phyloP scores from a whole-genome alignment of 2,888 invertebrate genomes.

The Nipponacmea schrenckii region DNA sequence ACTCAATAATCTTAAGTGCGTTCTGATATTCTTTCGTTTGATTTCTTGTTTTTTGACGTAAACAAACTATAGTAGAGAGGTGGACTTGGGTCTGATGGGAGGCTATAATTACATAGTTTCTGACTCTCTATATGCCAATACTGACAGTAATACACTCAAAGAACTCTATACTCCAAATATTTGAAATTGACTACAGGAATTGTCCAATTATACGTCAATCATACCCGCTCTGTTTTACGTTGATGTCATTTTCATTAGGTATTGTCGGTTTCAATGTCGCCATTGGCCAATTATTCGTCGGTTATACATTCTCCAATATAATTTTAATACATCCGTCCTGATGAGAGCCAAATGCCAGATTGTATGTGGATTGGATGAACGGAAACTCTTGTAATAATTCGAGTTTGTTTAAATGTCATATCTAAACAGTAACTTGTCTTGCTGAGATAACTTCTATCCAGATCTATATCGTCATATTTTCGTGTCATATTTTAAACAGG shows the following conservation, averaged over 20 bases:
- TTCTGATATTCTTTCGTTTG: no score
- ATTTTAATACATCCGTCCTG: conserved; percentile 8
- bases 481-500: no score
- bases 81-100: background rate
- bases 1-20: no score
- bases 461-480: no score
- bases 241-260: conserved; percentile 5
- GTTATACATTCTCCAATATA: background rate
- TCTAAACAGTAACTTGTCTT: no score
- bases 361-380: conserved; percentile 1
- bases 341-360: conserved; percentile 7
- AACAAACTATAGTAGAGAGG: background rate
- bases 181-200: conserved; percentile 6
- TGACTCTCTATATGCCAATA: conserved; percentile 4
- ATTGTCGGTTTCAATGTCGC: conserved; percentile 8
- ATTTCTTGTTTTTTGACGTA: background rate
- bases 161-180: conserved; percentile 7
- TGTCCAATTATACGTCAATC: conserved; percentile 6
- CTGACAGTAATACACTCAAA: conserved; percentile 7
- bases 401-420: conserved; percentile 1
- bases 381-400: background rate
- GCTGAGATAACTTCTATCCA: no score
- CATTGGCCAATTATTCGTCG: conserved; percentile 1
- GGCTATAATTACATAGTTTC: background rate
- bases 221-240: background rate